Evolutionary conservation across 92 coral and sea anemone genomes (phyloP), one percentile per base, ranked within the genome.

Genomic region (Hydrozoanthus gracilis): DNA sequence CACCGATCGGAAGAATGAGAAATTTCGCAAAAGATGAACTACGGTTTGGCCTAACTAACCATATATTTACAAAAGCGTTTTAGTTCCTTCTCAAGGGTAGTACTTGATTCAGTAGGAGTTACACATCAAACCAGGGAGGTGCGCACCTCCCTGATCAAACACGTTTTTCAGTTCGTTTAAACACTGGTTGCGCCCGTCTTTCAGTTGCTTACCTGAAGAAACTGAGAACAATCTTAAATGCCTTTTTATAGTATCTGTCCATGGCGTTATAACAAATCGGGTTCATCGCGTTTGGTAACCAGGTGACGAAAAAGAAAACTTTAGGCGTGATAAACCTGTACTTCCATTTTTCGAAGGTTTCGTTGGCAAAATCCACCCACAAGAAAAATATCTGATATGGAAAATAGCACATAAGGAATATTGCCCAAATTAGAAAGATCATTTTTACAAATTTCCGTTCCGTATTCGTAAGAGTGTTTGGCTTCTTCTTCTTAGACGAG

Each of bases 241-340:
- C 88, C 8, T 51, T 87, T 7, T 89, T 75, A 64, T 90, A 87
- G 45, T 55, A 80, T 52, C 86, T 84, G 78, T 90, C 88, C 93
- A 90, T 90, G 13, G 93, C 93, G 18, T 89, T 89, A 70, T 83
- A 90, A 18, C 93, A 90, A 16, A 90, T 77, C 39, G 93, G 93
- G 75, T 90, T 90, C 39, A 90, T 45, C 6, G 93, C 93, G 77
- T 90, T 90, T 76, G 91, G 93, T 65, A 90, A 13, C 93, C 93
- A 90, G 11, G 93, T 90, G n/a, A 90, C 9, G 45, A 90, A 83
- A 87, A 87, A 90, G 73, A 77, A 83, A 39, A 87, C 65, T 7
- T 20, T 83, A 47, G 48, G 44, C 17, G 73, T 60, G n/a, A 90
- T 87, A 9, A 86, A 82, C 51, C 73, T 51, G 76, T 90, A 90